A percentile compares a stretch with the other conserved stretches of the same genome.
Conservation (phyloP, 2,797 vertebrate genomes). For the Denticeps clupeoides region DNA sequence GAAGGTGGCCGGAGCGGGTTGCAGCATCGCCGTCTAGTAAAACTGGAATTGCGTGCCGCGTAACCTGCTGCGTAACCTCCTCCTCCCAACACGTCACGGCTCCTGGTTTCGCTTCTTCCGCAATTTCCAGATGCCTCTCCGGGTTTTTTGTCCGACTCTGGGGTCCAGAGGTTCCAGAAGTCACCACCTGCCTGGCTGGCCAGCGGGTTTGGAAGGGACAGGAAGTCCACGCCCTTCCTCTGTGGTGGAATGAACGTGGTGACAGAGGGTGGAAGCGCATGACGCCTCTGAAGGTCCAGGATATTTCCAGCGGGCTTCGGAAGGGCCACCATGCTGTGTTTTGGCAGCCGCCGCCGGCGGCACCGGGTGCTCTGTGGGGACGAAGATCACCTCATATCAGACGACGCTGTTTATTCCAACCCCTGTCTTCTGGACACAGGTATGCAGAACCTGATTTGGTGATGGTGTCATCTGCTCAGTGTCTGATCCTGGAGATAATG, state of each 20-base stretch:
- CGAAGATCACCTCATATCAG: slow-evolving; percentile 39
- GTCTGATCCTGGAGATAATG: too few relatives aligned
- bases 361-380: slow-evolving; percentile 39
- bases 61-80: not conserved
- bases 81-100: not conserved
- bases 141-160: too few relatives aligned
- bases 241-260: slow-evolving; percentile 8
- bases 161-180: too few relatives aligned
- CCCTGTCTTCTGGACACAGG: slow-evolving; percentile 45
- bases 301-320: too few relatives aligned
- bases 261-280: slow-evolving; percentile 14
- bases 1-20: too few relatives aligned
- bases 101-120: not conserved
- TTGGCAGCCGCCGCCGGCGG: slow-evolving; percentile 41
- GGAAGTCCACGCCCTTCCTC: not conserved
- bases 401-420: slow-evolving; percentile 38
- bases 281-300: too few relatives aligned
- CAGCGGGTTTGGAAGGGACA: too few relatives aligned
- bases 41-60: not conserved
- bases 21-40: not conserved
- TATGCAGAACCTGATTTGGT: slow-evolving; percentile 44
- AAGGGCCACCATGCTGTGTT: slow-evolving; percentile 55
- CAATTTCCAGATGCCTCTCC: too few relatives aligned
- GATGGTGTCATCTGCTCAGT: too few relatives aligned
- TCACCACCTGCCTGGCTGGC: too few relatives aligned